These are phyloP conservation scores for Agriopis leucophaearia DNA, from an alignment of 2,888 invertebrate genomes.

Conservation along the genomic window DNA sequence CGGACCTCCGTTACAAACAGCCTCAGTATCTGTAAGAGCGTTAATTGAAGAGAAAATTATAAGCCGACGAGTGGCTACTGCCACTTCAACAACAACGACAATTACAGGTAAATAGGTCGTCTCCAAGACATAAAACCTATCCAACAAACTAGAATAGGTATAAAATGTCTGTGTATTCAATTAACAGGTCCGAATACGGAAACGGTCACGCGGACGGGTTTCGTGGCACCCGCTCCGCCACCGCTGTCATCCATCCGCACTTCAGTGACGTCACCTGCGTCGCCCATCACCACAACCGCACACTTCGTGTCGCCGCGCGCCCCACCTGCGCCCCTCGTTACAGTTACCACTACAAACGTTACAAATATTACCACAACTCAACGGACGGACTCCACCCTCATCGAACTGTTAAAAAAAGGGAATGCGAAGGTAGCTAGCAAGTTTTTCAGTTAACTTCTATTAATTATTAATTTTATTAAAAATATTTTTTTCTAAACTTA, in stretches of 20 bases:
- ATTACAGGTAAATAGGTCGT: constrained; percentile 56
- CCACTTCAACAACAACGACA: constrained; percentile 60
- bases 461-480: constrained; percentile 1
- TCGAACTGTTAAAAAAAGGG: constrained; percentile 91
- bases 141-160: not conserved
- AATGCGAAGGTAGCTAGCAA: constrained; percentile 80
- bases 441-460: constrained; percentile 12
- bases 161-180: constrained; percentile 12
- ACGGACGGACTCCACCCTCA: constrained; percentile 91
- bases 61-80: constrained; percentile 90
- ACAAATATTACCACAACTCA: constrained; percentile 69
- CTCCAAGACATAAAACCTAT: not conserved
- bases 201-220: constrained; percentile 68
- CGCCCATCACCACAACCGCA: constrained; percentile 79
- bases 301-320: constrained; percentile 80
- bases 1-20: constrained; percentile 96
- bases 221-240: constrained; percentile 79
- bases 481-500: constrained; percentile 5
- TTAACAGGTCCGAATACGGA: constrained; percentile 64
- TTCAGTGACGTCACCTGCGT: constrained; percentile 71
- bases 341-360: constrained; percentile 66
- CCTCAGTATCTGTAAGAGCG: constrained; percentile 95
- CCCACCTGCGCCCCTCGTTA: constrained; percentile 74
- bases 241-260: constrained; percentile 74
- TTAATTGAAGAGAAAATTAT: constrained; percentile 97